Percentiles rank a stretch among this genome's conserved stretches.
phyloP scores from a whole-genome alignment of 2,113 vertebrate genomes.

The Sphaerodactylus townsendi region DNA sequence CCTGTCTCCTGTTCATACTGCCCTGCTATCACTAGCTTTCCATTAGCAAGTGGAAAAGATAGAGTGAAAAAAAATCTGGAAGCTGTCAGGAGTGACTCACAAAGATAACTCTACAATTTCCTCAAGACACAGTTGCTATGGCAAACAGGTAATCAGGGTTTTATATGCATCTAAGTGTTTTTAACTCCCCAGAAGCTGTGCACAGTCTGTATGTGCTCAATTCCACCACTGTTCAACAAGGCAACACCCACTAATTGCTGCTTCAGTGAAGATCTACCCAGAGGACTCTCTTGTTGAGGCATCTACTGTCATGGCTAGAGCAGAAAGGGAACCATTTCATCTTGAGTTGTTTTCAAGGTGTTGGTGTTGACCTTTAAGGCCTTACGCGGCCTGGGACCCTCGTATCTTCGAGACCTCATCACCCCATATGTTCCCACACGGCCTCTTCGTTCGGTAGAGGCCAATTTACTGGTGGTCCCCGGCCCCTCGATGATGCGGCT shows the following conservation, averaged over 20 bases:
- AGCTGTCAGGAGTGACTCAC: constrained; percentile 57
- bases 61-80: constrained; percentile 27
- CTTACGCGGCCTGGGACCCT: too few relatives aligned
- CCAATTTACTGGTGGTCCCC: too few relatives aligned
- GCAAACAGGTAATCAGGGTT: constrained; percentile 55
- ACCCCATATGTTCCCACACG: too few relatives aligned
- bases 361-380: too few relatives aligned
- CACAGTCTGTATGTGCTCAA: constrained; percentile 3
- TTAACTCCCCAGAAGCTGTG: constrained; percentile 23
- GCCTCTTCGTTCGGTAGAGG: too few relatives aligned
- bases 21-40: constrained; percentile 43
- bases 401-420: too few relatives aligned
- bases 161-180: constrained; percentile 30
- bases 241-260: neutral
- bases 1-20: constrained; percentile 60
- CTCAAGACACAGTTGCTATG: constrained; percentile 62
- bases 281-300: too few relatives aligned
- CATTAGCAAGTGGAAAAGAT: constrained; percentile 38
- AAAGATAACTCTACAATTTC: constrained; percentile 47
- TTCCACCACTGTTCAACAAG: neutral
- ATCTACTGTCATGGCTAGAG: too few relatives aligned
- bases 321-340: too few relatives aligned
- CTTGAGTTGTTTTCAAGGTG: too few relatives aligned
- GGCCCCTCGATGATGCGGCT: too few relatives aligned
- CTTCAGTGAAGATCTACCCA: neutral